A percentile compares a stretch with the other conserved stretches of the same genome.
Evolutionary conservation across 2,888 invertebrate genomes (phyloP).

Genomic region (Eupithecia centaureata): DNA sequence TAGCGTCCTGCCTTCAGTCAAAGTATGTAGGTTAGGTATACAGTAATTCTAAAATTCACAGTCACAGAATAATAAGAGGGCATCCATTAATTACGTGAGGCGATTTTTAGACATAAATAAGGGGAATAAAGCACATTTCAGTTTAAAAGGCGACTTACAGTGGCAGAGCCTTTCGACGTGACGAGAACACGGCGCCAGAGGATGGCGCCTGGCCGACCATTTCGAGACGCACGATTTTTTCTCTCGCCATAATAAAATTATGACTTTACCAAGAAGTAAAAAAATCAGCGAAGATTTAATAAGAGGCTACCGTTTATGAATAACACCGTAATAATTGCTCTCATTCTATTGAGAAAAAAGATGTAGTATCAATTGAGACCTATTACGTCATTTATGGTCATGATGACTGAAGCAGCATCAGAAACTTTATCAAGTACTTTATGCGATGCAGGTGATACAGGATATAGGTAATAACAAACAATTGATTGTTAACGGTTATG

Average conservation of each 20-base stretch:
- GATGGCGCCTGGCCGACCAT: constrained; percentile 67
- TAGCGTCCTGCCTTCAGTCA: no score
- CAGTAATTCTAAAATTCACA: no score
- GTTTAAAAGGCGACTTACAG: constrained; percentile 7
- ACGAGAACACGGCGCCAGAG: constrained; percentile 63
- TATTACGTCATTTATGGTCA: not conserved
- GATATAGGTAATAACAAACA: not conserved
- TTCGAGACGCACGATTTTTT: constrained; percentile 64
- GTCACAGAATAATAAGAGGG: no score
- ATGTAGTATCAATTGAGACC: not conserved
- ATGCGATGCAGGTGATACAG: not conserved
- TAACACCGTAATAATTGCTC: constrained; percentile 36
- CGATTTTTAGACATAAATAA: not conserved
- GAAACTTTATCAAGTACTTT: no score
- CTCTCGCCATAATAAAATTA: constrained; percentile 62
- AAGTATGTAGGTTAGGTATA: no score
- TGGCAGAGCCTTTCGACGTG: constrained; percentile 28
- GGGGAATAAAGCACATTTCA: constrained; percentile 2
- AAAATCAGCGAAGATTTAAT: constrained; percentile 40
- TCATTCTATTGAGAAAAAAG: constrained; percentile 4
- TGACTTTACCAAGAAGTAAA: constrained; percentile 51
- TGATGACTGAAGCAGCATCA: no score
- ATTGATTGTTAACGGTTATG: constrained; percentile 14
- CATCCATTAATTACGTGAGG: no score
- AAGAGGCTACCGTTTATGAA: constrained; percentile 51